phyloP scores from a whole-genome alignment of 2,113 vertebrate genomes.

The Synchiropus splendidus region DNA sequence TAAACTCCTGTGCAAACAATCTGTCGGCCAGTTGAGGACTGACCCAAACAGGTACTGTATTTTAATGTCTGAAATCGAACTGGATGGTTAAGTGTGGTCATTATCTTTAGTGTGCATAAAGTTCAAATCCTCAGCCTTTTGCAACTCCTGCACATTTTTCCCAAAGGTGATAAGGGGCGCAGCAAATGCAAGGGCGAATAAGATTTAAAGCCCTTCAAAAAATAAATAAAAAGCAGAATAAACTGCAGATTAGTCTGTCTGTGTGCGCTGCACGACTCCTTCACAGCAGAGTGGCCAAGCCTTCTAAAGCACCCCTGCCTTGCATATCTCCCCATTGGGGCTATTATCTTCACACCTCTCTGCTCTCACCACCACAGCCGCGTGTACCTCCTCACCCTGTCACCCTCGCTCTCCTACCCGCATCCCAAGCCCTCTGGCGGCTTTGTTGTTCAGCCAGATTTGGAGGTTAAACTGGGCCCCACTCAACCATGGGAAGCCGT shows the following conservation, averaged over 20 bases:
- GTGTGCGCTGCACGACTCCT: conserved; percentile 46
- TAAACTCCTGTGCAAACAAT: too few species aligned
- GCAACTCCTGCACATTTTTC: neutral
- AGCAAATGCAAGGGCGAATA: too few species aligned
- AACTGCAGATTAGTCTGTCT: conserved; percentile 32
- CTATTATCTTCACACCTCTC: conserved; percentile 65
- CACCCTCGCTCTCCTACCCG: conserved; percentile 25
- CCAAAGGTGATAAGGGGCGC: too few species aligned
- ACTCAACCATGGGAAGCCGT: conserved; percentile 43
- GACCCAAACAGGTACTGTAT: too few species aligned
- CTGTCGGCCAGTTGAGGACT: too few species aligned
- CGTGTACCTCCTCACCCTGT: conserved; percentile 25
- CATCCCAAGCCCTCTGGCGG: conserved; percentile 22
- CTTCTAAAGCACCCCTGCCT: conserved; percentile 43
- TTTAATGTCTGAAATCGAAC: too few species aligned
- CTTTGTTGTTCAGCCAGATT: conserved; percentile 12
- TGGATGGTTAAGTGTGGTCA: too few species aligned
- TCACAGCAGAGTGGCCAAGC: conserved; percentile 52
- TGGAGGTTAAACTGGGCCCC: conserved; percentile 40
- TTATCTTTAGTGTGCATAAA: too few species aligned
- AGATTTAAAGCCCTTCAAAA: neutral
- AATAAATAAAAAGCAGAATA: conserved; percentile 7
- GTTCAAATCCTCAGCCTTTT: too few species aligned
- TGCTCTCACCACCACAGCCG: conserved; percentile 38
- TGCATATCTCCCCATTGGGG: conserved; percentile 56